Conservation (phyloP, 2,797 vertebrate genomes). For the Sebastes paucispinis region DNA sequence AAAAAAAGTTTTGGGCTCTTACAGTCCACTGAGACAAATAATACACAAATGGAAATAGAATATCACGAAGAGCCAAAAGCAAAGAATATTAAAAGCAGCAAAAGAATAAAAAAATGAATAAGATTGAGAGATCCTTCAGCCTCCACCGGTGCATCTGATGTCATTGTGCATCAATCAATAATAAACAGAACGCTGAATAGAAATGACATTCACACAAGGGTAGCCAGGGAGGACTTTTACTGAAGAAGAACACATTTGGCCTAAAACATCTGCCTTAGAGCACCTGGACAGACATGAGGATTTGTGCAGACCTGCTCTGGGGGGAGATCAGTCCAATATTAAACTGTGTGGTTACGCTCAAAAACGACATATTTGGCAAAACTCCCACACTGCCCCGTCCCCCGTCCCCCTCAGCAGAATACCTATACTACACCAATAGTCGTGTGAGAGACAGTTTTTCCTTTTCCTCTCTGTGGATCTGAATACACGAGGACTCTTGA, state of each 20-base stretch:
- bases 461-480: neutral
- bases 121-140: neutral
- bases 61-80: slow-evolving; percentile 12
- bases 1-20: neutral
- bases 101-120: slow-evolving; percentile 1
- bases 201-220: slow-evolving; percentile 25
- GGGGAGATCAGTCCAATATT: neutral
- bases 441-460: neutral
- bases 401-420: neutral
- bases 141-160: slow-evolving; percentile 6
- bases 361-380: neutral
- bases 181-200: slow-evolving; percentile 23
- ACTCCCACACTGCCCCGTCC: neutral
- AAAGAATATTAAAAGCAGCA: slow-evolving; percentile 6
- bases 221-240: neutral
- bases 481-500: neutral
- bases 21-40: slow-evolving; percentile 6
- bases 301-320: neutral
- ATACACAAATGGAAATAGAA: slow-evolving; percentile 18
- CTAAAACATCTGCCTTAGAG: neutral
- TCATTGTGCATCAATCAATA: slow-evolving; percentile 44
- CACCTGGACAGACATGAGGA: neutral
- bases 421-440: neutral
- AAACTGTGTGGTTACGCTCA: neutral
- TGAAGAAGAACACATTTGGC: neutral